Evolutionary conservation across 1,140 invertebrate genomes (phyloP).

Genomic region (Drosophila saltans): DNA sequence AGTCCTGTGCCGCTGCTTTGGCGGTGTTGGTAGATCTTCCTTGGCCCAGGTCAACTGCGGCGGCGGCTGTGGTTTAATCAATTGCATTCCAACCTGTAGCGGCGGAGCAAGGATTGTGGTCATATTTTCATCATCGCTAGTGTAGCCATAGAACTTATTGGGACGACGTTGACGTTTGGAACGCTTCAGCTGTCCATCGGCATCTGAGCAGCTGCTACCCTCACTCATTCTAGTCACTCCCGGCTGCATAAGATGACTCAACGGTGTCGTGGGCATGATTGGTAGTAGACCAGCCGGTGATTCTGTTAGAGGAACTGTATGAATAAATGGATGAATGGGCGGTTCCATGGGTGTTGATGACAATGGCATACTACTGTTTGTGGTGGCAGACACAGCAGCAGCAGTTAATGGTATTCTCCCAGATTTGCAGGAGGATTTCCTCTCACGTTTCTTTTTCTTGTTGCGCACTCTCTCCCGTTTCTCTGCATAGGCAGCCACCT

Average conservation of each 20-base stretch:
- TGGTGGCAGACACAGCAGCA: neutral
- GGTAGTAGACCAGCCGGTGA: neutral
- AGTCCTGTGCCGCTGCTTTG: conserved; percentile 61
- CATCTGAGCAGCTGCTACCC: conserved; percentile 83
- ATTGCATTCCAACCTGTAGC: conserved; percentile 81
- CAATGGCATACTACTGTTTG: conserved; percentile 8
- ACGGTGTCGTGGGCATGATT: conserved; percentile 38
- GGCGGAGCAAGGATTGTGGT: conserved; percentile 60
- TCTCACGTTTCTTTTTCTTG: conserved; percentile 87
- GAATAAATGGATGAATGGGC: neutral
- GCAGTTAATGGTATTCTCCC: conserved; percentile 33
- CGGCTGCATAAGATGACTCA: conserved; percentile 50
- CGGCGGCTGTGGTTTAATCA: conserved; percentile 85
- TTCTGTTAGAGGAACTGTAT: neutral
- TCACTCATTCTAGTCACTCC: conserved; percentile 63
- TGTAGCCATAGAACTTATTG: conserved; percentile 93
- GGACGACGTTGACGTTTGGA: conserved; percentile 91
- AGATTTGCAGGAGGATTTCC: conserved; percentile 83
- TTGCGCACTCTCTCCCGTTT: conserved; percentile 84
- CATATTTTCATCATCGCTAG: conserved; percentile 89
- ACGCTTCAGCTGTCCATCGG: conserved; percentile 85
- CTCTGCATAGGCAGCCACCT: conserved; percentile 75
- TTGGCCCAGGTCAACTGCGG: conserved; percentile 88
- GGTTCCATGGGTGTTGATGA: conserved; percentile 17
- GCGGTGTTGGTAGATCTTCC: conserved; percentile 85